Evolutionary conservation across 2,113 vertebrate genomes (phyloP), one percentile per base, ranked within the genome.

Genomic region (Danionella cerebrum): DNA sequence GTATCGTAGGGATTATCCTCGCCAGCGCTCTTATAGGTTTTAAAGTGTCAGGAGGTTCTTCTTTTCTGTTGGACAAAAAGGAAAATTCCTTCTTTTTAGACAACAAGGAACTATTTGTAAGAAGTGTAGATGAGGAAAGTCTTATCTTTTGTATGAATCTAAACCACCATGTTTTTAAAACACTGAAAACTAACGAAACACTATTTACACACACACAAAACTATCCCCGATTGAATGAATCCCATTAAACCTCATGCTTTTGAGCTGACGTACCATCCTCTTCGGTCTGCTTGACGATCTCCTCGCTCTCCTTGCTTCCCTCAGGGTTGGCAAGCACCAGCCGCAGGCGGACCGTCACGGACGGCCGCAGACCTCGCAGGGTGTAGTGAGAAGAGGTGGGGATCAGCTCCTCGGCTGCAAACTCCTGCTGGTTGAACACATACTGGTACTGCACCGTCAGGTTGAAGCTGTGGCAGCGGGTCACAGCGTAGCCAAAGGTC

Each of bases 401-500:
- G 73, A 98, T 92, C 76, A 95, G 65, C 75, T 98, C 96, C 64
- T 97, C 94, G 0, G 93, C 91, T 1, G 88, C 88, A 1, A 94
- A 96, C 72, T 94, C 92, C 68, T 94, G 93, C 82, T 96, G 93
- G 84, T 95, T 96, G 78, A 96, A 96, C 35, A 91, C 83, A 0
- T 97, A 98, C 80, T 94, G 93, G 86, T 97, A 98, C 81, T 95
- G 94, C 21, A 98, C 93, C 0, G 96, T 98, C 76, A 98, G 88
- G 68, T 98, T 98, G 83, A 96, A 98, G 87, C 93, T 97, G 83
- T 98, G 95, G 76, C 96, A 98, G 59, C 96, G 96, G 0, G 96
- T 98, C 64, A 98, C 94, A 0, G 89, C 88, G 0, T 98, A 98
- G 14, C 95, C 94, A 2, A 98, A 98, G 10, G 94, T 93, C 53